These are phyloP conservation scores for Adoxophyes honmai DNA, from an alignment of 1,140 invertebrate species.

Conservation along the genomic window DNA sequence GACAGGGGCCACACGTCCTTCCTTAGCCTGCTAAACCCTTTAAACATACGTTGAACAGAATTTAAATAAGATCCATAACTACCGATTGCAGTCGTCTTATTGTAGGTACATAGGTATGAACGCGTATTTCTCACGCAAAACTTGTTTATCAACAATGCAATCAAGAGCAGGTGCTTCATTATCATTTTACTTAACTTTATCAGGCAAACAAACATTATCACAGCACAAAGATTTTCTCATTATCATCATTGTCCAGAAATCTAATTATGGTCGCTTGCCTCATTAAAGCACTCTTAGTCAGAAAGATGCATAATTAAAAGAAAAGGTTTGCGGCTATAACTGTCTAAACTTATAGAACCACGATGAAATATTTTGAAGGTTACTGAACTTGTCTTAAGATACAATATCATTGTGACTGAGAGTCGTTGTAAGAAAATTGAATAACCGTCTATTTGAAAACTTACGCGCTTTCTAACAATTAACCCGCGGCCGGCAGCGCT, in stretches of 20 bases:
- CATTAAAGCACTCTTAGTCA: not conserved
- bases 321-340: too few relatives aligned
- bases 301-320: too few relatives aligned
- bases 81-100: not conserved
- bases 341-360: too few relatives aligned
- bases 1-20: too few relatives aligned
- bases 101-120: too few relatives aligned
- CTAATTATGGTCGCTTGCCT: slow-evolving; percentile 4
- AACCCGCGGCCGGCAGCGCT: slow-evolving; percentile 6
- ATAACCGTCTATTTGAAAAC: slow-evolving; percentile 15
- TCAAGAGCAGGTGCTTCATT: slow-evolving; percentile 1
- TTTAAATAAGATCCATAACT: not conserved
- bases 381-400: slow-evolving; percentile 3
- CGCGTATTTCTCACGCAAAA: not conserved
- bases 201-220: slow-evolving; percentile 7
- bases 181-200: slow-evolving; percentile 13
- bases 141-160: slow-evolving; percentile 10
- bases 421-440: slow-evolving; percentile 10
- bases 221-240: not conserved
- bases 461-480: slow-evolving; percentile 9
- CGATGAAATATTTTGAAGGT: not conserved
- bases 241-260: slow-evolving; percentile 9
- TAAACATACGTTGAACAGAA: not conserved
- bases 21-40: too few relatives aligned
- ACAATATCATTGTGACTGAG: not conserved